These are phyloP conservation scores for Halocynthia roretzi DNA, from an alignment of 23 tunicate genomes.

Conservation along the genomic window DNA sequence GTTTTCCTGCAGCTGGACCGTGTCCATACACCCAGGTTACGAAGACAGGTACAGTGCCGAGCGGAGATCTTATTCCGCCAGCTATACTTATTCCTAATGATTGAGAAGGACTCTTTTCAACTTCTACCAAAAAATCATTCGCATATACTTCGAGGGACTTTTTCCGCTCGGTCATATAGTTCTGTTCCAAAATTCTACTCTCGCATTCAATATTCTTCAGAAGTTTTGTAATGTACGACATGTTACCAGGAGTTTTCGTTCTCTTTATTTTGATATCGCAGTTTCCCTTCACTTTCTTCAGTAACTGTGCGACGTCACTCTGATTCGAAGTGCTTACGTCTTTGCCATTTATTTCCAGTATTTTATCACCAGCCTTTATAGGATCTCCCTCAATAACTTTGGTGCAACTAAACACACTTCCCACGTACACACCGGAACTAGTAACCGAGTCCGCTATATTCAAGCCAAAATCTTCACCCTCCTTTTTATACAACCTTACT, in stretches of 20 bases:
- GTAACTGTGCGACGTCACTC: no score
- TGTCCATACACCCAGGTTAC: slow-evolving; percentile 26
- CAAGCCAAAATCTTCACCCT: background rate
- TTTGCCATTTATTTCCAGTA: slow-evolving; percentile 51
- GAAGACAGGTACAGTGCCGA: slow-evolving; percentile 41
- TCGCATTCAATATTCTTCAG: slow-evolving; percentile 21
- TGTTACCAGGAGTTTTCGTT: no score
- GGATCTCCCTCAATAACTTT: slow-evolving; percentile 60
- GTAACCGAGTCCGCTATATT: slow-evolving; percentile 5
- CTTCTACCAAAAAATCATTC: slow-evolving; percentile 25
- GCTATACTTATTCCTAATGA: slow-evolving; percentile 37
- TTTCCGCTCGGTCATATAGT: slow-evolving; percentile 14
- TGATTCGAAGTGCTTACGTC: slow-evolving; percentile 27
- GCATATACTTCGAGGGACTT: background rate
- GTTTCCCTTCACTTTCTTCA: no score
- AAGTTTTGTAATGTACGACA: slow-evolving; percentile 8
- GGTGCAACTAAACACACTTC: slow-evolving; percentile 53
- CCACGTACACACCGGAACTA: slow-evolving; percentile 52
- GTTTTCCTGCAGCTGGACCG: slow-evolving; percentile 29
- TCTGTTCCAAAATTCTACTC: slow-evolving; percentile 13
- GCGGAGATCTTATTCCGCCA: slow-evolving; percentile 31
- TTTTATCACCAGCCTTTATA: slow-evolving; percentile 60
- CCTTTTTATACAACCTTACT: slow-evolving; percentile 1
- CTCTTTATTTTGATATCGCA: no score
- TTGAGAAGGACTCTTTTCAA: slow-evolving; percentile 23